Evolutionary conservation across 2,797 vertebrate genomes (phyloP), one percentile per base, ranked within the genome.

Genomic region (Florisuga fusca): DNA sequence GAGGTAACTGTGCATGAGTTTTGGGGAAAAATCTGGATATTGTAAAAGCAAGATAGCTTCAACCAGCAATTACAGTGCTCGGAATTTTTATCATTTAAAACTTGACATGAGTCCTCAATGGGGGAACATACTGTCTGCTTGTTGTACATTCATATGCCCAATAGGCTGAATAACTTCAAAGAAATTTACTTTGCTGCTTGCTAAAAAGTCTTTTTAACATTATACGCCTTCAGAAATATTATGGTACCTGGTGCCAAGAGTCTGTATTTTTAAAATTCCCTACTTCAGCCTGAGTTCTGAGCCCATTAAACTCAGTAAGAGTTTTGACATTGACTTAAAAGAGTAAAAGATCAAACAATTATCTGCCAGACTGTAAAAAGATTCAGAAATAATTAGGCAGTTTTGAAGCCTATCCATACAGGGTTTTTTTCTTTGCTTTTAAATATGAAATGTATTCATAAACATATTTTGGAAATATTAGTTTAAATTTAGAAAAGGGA

Each of bases 251-350:
- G 20, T 80, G 71, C 90, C 94, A 97, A 94, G 73, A 83, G 72
- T 73, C 85, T 92, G 73, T 89, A 93, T 95, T 80, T 97, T 87
- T 87, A 92, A 97, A 97, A 96, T 92, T 57, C 84, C 91, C 87
- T 92, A 59, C 72, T 91, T 94, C 62, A 2, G 46, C 84, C 72
- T 58, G 33, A 93, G 43, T 84, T 94, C 82, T 88, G 69, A 95
- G 84, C 36, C 54, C 27, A 93, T 81, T 94, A 93, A 94, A 93
- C 53, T 95, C 85, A 64, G 51, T 58, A 76, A 90, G 80, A 91
- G 57, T 87, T 90, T 91, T 93, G 67, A 95, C 84, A 1, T 38
- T 90, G 68, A 94, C 94, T 94, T 97, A 72, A 96, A 96, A 96
- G 95, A 84, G 17, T 51, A 50, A 80, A 93, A 95, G 90, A 95